Evolutionary conservation across 1,140 invertebrate genomes (phyloP).

Genomic region (Lepidurus couesii): DNA sequence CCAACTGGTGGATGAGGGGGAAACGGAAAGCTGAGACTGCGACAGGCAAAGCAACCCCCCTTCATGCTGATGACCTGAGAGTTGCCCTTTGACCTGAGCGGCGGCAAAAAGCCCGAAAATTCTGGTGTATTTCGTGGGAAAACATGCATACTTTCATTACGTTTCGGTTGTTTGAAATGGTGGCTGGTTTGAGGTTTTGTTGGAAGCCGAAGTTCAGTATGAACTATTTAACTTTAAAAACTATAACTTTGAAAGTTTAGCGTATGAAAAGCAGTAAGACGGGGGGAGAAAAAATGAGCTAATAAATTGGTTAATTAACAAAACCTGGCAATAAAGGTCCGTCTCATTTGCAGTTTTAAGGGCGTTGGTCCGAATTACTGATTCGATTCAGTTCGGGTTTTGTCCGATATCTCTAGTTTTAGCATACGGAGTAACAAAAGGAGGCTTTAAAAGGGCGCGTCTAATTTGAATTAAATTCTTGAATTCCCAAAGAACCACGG

Average conservation of each 20-base stretch:
- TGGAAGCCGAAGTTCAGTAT: not conserved
- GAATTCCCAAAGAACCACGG: not conserved
- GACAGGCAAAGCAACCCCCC: not conserved
- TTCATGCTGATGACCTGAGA: constrained; percentile 11
- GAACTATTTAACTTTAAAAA: not conserved
- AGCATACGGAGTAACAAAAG: not conserved
- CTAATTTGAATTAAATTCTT: constrained; percentile 7
- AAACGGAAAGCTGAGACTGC: not conserved
- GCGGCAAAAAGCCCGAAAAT: not conserved
- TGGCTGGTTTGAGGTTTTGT: not conserved
- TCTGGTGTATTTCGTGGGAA: not conserved
- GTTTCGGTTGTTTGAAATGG: not conserved
- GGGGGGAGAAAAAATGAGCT: not conserved
- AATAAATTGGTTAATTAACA: constrained; percentile 6
- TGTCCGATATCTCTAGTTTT: not conserved
- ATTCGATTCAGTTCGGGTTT: constrained; percentile 1
- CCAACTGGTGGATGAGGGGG: not conserved
- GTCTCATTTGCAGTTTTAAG: constrained; percentile 7
- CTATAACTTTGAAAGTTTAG: not conserved
- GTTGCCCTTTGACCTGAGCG: constrained; percentile 3
- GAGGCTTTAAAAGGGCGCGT: not conserved
- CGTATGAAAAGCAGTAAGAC: not conserved
- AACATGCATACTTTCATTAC: constrained; percentile 12
- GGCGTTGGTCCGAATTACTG: not conserved
- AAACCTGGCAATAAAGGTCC: not conserved